Base-by-base conservation (phyloP, 2,113 vertebrate species). In the Grammomys dolichurus region DNA sequence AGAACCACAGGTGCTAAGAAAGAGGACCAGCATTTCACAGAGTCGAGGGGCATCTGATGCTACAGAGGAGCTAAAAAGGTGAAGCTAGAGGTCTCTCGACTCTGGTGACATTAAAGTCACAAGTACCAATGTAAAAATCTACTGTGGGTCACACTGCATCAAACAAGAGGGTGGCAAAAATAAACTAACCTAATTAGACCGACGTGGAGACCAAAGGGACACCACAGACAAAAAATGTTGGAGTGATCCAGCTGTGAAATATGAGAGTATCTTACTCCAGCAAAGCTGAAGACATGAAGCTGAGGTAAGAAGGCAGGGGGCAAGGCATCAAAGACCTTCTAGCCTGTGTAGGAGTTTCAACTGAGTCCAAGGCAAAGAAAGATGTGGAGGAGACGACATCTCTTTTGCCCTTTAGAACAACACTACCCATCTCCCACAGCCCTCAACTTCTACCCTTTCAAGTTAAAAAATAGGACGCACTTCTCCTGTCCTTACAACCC, bases 361-460 rank as follows among this genome's bases (percentile, higher is more conserved):
- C 17, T 95, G 72, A 40, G 43, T 88, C 80, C 69, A 58, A 92
- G 40, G 46, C 58, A 72, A 69, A 24, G 4, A 12, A 4, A 20
- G 16, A 24, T 16, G 0, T 46, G 10, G 16, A 87, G 5, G 40
- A 46, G n/a, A 82, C 10, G 56, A 11, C n/a, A n/a, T 51, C 88
- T 69, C 8, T 72, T 67, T n/a, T 46, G 48, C 46, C 60, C 88
- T 67, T 95, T 81, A 56, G 10, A 87, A 91, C 93, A 91, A 70
- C 11, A 60, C 33, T 33, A 70, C 58, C 26, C 72, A 46, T 48
- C 69, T 91, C 76, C 70, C 65, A n/a, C 48, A 51, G 5, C 51
- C 63, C 85, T 97, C 89, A 78, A 78, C 51, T 91, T 65, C 86
- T 86, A 36, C 7, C 54, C 48, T 87, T 76, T 26, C 11, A 75